Conservation (phyloP, 2,888 invertebrate genomes). For the Drosophila incognita region DNA sequence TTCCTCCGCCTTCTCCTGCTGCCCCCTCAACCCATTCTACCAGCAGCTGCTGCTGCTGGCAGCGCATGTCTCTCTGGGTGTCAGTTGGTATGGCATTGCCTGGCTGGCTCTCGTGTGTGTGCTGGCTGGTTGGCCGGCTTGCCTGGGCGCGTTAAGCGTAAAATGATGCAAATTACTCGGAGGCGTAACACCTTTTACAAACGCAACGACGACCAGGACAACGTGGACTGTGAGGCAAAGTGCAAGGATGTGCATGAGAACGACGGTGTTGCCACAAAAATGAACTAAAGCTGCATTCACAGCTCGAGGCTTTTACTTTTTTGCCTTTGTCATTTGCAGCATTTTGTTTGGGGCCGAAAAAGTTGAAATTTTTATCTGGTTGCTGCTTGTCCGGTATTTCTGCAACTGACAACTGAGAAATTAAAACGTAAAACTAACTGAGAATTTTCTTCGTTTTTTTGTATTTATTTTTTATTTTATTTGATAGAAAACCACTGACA, state of each 20-base stretch:
- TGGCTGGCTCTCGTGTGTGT: constrained; percentile 11
- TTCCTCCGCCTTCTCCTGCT: not conserved
- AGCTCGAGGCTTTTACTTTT: constrained; percentile 33
- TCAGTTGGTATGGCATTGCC: constrained; percentile 53
- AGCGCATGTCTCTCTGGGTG: constrained; percentile 46
- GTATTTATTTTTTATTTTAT: constrained; percentile 9
- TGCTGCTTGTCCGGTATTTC: constrained; percentile 29
- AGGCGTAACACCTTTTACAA: constrained; percentile 58
- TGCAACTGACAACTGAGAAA: constrained; percentile 58
- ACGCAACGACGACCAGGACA: not conserved
- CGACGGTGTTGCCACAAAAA: constrained; percentile 35
- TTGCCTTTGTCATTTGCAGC: constrained; percentile 47
- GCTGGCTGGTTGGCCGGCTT: constrained; percentile 27
- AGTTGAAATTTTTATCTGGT: constrained; percentile 46
- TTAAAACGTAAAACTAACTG: constrained; percentile 50
- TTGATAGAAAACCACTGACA: constrained; percentile 19
- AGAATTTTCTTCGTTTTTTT: constrained; percentile 11
- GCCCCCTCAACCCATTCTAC: not conserved
- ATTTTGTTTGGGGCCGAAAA: constrained; percentile 29
- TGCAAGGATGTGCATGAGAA: not conserved
- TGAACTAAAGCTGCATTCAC: constrained; percentile 46
- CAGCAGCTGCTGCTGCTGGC: constrained; percentile 22
- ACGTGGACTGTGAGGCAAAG: not conserved
- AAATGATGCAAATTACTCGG: constrained; percentile 70
- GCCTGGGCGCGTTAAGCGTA: constrained; percentile 65